Conservation (phyloP, 2,113 vertebrate genomes). For the Engraulis encrasicolus region DNA sequence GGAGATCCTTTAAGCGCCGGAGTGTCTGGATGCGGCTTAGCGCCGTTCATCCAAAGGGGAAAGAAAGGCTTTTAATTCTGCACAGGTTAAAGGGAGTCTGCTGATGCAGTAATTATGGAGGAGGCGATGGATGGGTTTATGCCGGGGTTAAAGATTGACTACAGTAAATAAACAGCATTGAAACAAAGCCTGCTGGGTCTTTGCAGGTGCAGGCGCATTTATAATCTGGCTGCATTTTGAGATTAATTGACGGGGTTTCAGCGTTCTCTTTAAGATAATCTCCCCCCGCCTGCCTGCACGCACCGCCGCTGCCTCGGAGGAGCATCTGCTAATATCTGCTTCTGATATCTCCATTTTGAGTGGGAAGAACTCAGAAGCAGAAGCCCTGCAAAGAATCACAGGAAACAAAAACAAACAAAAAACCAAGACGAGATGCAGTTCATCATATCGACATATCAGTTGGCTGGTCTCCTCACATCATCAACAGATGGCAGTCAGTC, state of each 20-base stretch:
- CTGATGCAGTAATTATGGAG: slow-evolving; percentile 38
- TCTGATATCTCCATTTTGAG: slow-evolving; percentile 31
- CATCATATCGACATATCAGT: background rate
- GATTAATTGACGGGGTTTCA: slow-evolving; percentile 39
- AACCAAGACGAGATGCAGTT: background rate
- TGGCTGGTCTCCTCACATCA: background rate
- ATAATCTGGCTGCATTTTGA: slow-evolving; percentile 33
- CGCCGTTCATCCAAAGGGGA: slow-evolving; percentile 33
- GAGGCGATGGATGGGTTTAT: slow-evolving; percentile 24
- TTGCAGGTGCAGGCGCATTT: slow-evolving; percentile 29
- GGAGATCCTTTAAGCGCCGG: slow-evolving; percentile 28
- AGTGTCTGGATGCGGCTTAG: slow-evolving; percentile 20
- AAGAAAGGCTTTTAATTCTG: slow-evolving; percentile 43
- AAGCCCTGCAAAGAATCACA: background rate
- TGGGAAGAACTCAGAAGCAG: slow-evolving; percentile 4
- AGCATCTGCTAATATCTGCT: slow-evolving; percentile 35
- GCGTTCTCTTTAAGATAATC: slow-evolving; percentile 51
- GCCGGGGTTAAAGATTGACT: slow-evolving; percentile 39
- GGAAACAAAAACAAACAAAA: too few relatives aligned
- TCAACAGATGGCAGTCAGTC: background rate
- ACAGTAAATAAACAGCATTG: slow-evolving; percentile 45
- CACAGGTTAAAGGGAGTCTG: slow-evolving; percentile 17
- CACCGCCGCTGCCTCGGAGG: slow-evolving; percentile 23
- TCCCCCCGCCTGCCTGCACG: too few relatives aligned
- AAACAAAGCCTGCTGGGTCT: slow-evolving; percentile 46